Base-by-base conservation (phyloP, 2,113 vertebrate species). In the Antechinus stuartii region DNA sequence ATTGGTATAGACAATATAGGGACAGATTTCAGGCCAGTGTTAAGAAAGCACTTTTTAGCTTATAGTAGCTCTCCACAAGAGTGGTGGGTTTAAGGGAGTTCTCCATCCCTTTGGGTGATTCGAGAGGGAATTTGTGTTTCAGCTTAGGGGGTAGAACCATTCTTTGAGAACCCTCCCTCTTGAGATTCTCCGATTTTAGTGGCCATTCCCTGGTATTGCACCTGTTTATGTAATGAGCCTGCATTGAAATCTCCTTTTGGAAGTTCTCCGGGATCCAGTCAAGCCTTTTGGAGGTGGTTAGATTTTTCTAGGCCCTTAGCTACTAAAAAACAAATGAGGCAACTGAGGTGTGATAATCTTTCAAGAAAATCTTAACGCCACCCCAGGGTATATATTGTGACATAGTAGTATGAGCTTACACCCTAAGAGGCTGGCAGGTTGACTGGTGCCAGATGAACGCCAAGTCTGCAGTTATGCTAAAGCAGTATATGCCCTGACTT, bases 281-380 rank as follows among this genome's bases (percentile, higher is more conserved):
- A 76, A 46, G 56, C 30, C 30, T 94, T 0, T 57, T 90, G 56
- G n/a, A 97, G 54, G 95, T 30, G 47, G 57, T 95, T 42, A 93
- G 57, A 92, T 95, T 94, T 84, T 30, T 54, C 50, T 54, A 92
- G 54, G 8, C 94, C 0, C 0, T 91, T 93, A 92, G 42, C 90
- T 93, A 35, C 52, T 97, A 93, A 68, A 96, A 84, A 91, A 49
- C 42, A 93, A 92, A 19, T 57, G 92, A 27, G 94, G 25, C 57
- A 90, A 95, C 61, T 24, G n/a, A 92, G 26, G 19, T 90, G 56
- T 91, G 68, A 53, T 94, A 90, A 92, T 92, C 35, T 22, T 92
- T 91, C 84, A 93, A 92, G 56, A 93, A 93, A 93, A 22, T 84
- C 89, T 46, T 42, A 49, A 46, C 52, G 91, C 6, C 11, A 46